Base-by-base conservation (phyloP, 1,140 invertebrate species). In the Meloidogyne chitwoodi region DNA sequence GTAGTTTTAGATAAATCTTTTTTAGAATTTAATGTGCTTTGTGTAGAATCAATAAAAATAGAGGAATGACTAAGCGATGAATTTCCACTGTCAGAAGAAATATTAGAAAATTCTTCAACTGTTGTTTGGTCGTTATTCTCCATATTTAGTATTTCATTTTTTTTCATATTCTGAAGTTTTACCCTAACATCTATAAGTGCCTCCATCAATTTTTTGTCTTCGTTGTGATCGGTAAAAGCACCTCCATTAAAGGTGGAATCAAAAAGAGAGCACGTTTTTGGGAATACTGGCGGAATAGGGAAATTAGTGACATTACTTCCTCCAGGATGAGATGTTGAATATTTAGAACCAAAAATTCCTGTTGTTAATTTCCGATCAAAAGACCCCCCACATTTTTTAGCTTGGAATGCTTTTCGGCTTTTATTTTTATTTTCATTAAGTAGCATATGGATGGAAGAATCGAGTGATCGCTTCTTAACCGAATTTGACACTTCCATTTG, bases 201-300 rank as follows among this genome's bases (percentile, higher is more conserved):
- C 31, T 76, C 67, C 56, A 70, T 29, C 24, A 77, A 61, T n/a
- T 62, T 41, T 77, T 44, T 78, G 64, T 78, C 77, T 56, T 78
- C 56, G 19, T 80, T 44, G 22, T 31, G 34, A 22, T 78, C 62
- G 24, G 19, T 38, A 61, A 72, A 66, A 31, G 48, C 76, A 22
- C 77, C 77, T 16, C 77, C 77, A 27, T 63, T 79, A 56, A 78
- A 78, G 16, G 27, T 31, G 26, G 61, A 41, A 41, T 78, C 77
- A 62, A 63, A 78, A 11, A 78, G 34, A 24, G 77, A 80, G 48
- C 75, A 73, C 6, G 44, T 78, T 27, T 78, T 80, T 31, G 77
- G 77, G 64, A 78, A 78, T 22, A 78, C 77, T 26, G 77, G 77
- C 10, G 77, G 77, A 27, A 74, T 44, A 27, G 65, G 19, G 31